Evolutionary conservation across 1,140 invertebrate species (phyloP).

Genomic region (Daktulosphaira vitifoliae): DNA sequence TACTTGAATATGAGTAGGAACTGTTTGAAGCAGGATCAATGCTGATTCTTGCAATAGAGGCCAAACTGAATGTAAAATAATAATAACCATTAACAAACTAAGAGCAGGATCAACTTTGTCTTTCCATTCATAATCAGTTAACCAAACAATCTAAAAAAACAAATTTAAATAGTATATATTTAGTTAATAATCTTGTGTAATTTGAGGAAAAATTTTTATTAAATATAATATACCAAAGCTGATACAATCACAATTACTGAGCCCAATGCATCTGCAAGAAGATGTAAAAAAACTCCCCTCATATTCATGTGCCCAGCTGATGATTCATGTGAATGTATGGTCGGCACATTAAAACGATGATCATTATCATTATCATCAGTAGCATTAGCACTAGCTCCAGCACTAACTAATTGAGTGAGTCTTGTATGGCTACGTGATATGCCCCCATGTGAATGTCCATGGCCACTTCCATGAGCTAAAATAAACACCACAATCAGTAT

Average conservation of each 20-base stretch:
- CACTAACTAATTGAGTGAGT: conserved; percentile 52
- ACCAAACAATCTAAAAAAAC: conserved; percentile 59
- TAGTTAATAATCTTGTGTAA: too few relatives aligned
- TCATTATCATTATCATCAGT: conserved; percentile 75
- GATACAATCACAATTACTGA: conserved; percentile 96
- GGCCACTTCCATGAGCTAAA: conserved; percentile 61
- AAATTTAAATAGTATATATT: background rate
- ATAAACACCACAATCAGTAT: too few relatives aligned
- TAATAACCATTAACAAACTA: conserved; percentile 69
- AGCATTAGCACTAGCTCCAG: conserved; percentile 43
- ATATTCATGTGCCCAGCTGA: conserved; percentile 88
- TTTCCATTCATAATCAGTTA: conserved; percentile 71
- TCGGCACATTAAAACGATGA: conserved; percentile 53
- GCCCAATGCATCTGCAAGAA: conserved; percentile 89
- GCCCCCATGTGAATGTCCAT: conserved; percentile 46
- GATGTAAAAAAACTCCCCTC: conserved; percentile 93
- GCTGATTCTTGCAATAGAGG: conserved; percentile 78
- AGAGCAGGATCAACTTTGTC: conserved; percentile 90
- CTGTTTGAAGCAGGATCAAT: conserved; percentile 80
- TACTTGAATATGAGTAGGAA: conserved; percentile 86
- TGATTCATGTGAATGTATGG: conserved; percentile 47
- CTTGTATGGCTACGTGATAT: conserved; percentile 52
- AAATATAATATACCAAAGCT: conserved; percentile 64
- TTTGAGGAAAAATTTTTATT: too few relatives aligned
- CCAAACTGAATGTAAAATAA: conserved; percentile 78